Evolutionary conservation across 37 sponge, comb jelly and placozoan species (phyloP).

Genomic region (Diacarnus erythraeanus): DNA sequence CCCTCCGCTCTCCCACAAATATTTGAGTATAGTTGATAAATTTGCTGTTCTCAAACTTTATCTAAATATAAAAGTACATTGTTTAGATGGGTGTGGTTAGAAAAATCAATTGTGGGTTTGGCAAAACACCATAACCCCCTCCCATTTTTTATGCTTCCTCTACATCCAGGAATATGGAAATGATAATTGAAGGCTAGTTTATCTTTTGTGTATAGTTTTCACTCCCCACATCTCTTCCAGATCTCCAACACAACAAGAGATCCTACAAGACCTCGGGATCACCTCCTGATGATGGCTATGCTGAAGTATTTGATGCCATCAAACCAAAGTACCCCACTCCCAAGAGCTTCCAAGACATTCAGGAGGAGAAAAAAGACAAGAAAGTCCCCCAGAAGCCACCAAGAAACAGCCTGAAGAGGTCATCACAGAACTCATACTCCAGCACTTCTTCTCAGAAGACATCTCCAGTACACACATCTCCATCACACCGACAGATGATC

Average conservation of each 20-base stretch:
- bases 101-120: too few relatives aligned
- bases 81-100: too few relatives aligned
- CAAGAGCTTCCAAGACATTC: not conserved
- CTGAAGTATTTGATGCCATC: constrained; percentile 9
- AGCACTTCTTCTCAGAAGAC: not conserved
- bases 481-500: not conserved
- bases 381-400: not conserved
- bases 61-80: too few relatives aligned
- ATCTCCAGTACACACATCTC: not conserved
- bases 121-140: too few relatives aligned
- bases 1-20: too few relatives aligned
- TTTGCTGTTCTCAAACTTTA: not conserved
- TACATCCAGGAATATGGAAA: too few relatives aligned
- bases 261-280: not conserved
- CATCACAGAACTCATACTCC: not conserved
- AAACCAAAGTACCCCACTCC: not conserved
- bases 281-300: not conserved
- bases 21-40: not conserved
- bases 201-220: too few relatives aligned
- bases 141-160: too few relatives aligned
- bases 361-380: not conserved
- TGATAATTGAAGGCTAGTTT: too few relatives aligned
- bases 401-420: not conserved
- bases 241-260: not conserved
- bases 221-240: too few relatives aligned